Conservation (phyloP, 2,888 invertebrate species). For the Habroteleia sp. region DNA sequence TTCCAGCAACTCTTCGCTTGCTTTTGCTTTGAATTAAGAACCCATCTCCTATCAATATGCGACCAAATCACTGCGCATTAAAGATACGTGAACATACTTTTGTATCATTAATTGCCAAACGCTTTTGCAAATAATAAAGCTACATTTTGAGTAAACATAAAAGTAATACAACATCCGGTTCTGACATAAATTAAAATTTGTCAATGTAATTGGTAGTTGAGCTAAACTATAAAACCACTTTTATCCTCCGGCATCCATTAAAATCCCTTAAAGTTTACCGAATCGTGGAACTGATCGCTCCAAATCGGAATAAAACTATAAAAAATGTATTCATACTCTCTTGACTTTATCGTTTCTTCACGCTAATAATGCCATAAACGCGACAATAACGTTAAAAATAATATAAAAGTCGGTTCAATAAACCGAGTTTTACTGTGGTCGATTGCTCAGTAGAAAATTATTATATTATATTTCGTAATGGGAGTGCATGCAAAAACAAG, state of each 20-base stretch:
- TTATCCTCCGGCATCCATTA: neutral
- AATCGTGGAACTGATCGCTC: neutral
- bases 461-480: constrained; percentile 7
- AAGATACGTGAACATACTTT: too few species aligned
- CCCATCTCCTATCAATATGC: too few species aligned
- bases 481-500: neutral
- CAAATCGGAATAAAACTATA: neutral
- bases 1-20: too few species aligned
- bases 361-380: constrained; percentile 1
- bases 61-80: too few species aligned
- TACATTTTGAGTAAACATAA: neutral
- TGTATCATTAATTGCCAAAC: too few species aligned
- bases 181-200: constrained; percentile 15
- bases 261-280: constrained; percentile 5
- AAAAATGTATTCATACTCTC: neutral
- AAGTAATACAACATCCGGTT: neutral
- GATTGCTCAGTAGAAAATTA: constrained; percentile 4
- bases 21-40: too few species aligned
- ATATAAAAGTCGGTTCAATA: neutral
- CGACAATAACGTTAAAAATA: constrained; percentile 3
- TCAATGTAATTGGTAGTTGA: constrained; percentile 1
- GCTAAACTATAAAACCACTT: constrained; percentile 1
- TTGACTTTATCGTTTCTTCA: neutral
- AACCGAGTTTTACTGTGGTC: neutral
- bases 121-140: constrained; percentile 1